Evolutionary conservation across 2,797 vertebrate species (phyloP), one percentile per base, ranked within the genome.

Genomic region (Atherinosoma microstoma): DNA sequence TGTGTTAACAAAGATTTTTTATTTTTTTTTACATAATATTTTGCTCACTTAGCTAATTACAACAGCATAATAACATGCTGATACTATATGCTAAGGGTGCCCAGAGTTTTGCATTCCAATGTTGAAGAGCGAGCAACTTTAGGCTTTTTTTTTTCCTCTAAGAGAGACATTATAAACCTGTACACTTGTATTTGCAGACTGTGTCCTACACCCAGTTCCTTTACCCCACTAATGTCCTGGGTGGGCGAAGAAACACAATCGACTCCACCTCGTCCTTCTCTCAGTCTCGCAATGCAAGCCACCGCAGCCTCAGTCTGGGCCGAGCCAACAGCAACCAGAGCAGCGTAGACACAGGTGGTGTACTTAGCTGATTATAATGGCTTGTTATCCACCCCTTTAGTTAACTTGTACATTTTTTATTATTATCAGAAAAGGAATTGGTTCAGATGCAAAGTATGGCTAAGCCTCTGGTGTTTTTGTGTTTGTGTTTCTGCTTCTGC

Each of bases 121-220:
- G 16, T 18, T 29, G 36, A 57, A 22, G 11, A 12, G 20, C 13
- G 6, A 20, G 42, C 42, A 45, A 4, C n/a, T 58, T 30, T 58
- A 1, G 47, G 22, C 11, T 30, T 42, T 42, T 64, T 35, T 24
- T 32, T 20, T 32, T 18, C 22, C 6, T 8, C 54, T 29, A 3
- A 57, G 63, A 32, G 20, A 2, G 10, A 51, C 11, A 40, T 80
- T 4, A 18, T 60, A 32, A 60, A 51, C n/a, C 47, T 10, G 16
- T 29, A 1, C 67, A 29, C 51, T 20, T 72, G 42, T 82, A 67
- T 87, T 81, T 76, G 34, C 90, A 99, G 98, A 98, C 98, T 0
- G 98, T 99, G 83, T 99, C 97, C 45, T 99, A 99, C 70, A 99
- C 97, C 29, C 98, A 99, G 91, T 98, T 99, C 92, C 93, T 99